Conservation (phyloP, 2,797 vertebrate genomes). For the Nannoperca australis region DNA sequence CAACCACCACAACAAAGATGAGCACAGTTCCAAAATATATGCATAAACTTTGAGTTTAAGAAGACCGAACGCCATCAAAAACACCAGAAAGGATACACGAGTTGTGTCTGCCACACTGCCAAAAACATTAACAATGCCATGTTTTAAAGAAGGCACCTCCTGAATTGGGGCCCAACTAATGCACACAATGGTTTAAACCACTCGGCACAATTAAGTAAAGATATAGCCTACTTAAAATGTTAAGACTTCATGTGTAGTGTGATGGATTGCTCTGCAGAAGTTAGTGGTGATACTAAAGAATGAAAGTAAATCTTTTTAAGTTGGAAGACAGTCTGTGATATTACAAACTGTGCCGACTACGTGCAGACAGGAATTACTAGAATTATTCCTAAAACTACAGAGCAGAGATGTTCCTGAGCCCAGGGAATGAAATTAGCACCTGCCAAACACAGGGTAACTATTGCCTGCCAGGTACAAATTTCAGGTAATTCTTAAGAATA, state of each 20-base stretch:
- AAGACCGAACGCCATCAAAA: background rate
- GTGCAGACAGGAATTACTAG: constrained; percentile 13
- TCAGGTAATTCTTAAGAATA: no score
- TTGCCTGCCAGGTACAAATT: no score
- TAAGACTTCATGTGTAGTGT: background rate
- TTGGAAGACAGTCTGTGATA: background rate
- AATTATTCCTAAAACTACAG: constrained; percentile 30
- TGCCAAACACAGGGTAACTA: no score
- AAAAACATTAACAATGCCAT: background rate
- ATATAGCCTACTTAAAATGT: background rate
- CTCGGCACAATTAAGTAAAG: background rate
- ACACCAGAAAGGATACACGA: background rate
- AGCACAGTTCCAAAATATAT: background rate
- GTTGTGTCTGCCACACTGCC: background rate
- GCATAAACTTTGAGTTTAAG: background rate
- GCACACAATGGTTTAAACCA: background rate
- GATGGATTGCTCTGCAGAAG: constrained; percentile 3
- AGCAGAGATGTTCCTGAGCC: background rate
- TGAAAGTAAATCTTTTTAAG: constrained; percentile 10
- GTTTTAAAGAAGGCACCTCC: background rate
- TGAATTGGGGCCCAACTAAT: background rate
- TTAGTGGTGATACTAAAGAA: background rate
- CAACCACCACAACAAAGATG: no score
- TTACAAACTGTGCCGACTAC: constrained; percentile 5
- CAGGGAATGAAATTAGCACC: no score